Conservation (phyloP, 2,888 invertebrate genomes). For the Polydesmus complanatus region DNA sequence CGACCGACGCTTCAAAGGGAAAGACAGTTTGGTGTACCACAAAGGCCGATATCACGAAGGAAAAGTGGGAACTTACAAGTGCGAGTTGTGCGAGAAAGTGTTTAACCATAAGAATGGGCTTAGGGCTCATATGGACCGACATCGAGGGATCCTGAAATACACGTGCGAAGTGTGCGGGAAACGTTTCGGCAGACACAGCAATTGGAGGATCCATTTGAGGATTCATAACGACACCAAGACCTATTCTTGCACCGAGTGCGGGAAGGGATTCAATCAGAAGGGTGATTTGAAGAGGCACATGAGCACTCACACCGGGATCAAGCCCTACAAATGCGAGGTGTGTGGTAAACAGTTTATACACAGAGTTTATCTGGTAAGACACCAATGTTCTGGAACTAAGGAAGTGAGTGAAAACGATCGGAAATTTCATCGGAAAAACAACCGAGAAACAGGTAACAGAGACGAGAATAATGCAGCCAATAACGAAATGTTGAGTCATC, state of each 20-base stretch:
- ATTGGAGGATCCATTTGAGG: no score
- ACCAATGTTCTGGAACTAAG: no score
- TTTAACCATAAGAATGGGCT: conserved; percentile 4
- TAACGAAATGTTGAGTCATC: no score
- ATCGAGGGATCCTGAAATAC: conserved; percentile 1
- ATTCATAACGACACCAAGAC: background rate
- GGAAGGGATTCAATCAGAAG: conserved; percentile 32
- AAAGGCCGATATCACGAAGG: no score
- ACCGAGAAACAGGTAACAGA: no score
- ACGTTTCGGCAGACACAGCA: background rate
- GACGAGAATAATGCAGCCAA: no score
- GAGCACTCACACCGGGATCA: conserved; percentile 12
- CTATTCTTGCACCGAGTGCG: conserved; percentile 26
- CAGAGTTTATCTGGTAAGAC: conserved; percentile 19
- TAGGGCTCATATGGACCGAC: conserved; percentile 1
- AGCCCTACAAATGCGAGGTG: conserved; percentile 9
- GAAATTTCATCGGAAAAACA: no score
- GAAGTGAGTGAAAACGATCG: no score
- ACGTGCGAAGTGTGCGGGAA: conserved; percentile 10
- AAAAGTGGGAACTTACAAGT: conserved; percentile 1
- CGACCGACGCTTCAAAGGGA: background rate
- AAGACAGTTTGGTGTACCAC: no score
- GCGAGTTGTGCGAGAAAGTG: conserved; percentile 1
- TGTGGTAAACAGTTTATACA: conserved; percentile 16
- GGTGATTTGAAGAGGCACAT: conserved; percentile 26